Conservation (phyloP, 2,888 invertebrate genomes). For the Tolmerus cingulatus region DNA sequence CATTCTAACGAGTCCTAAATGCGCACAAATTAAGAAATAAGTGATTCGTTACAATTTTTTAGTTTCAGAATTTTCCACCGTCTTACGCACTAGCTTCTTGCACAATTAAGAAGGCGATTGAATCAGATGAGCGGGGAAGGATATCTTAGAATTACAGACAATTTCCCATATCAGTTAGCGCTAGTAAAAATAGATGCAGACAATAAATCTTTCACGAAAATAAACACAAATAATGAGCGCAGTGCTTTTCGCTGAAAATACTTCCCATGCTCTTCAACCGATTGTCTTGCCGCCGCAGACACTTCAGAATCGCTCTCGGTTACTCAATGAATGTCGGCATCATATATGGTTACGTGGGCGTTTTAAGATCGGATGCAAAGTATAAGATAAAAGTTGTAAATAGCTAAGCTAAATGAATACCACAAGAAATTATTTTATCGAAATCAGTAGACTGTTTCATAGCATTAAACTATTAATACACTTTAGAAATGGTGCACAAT, state of each 20-base stretch:
- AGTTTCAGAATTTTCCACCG: neutral
- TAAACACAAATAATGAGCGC: neutral
- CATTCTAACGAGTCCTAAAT: neutral
- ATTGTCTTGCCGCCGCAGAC: neutral
- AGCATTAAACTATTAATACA: too few relatives aligned
- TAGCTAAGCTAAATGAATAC: too few relatives aligned
- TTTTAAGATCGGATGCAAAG: neutral
- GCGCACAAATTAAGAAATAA: neutral
- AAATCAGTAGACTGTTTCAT: neutral
- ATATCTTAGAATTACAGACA: neutral
- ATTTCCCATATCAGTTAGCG: neutral
- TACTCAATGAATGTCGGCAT: neutral
- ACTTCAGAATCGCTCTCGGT: neutral
- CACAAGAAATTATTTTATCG: neutral
- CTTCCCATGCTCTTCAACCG: neutral
- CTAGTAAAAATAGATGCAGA: neutral
- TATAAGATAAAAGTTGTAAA: too few relatives aligned
- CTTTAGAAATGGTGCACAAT: too few relatives aligned
- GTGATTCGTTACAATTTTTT: neutral
- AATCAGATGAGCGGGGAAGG: neutral
- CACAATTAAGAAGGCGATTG: neutral
- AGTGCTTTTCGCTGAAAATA: neutral
- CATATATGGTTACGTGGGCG: neutral
- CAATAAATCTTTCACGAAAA: neutral
- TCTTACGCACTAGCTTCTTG: neutral